A percentile compares a stretch with the other conserved stretches of the same genome.
Evolutionary conservation across 2,113 vertebrate genomes (phyloP).

Genomic region (Phasianus colchicus): DNA sequence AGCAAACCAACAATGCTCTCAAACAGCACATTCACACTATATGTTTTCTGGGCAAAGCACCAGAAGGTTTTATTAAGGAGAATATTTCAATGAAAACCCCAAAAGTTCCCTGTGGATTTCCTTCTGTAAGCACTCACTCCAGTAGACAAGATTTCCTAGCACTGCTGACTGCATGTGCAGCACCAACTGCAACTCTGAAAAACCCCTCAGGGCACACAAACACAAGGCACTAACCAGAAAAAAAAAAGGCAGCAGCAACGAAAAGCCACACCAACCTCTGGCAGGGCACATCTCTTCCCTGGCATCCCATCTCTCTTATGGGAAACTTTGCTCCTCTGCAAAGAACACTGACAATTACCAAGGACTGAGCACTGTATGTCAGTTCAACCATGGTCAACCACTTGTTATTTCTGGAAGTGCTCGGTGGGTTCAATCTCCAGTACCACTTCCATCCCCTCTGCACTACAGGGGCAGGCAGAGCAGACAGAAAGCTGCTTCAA

Average conservation of each 20-base stretch:
- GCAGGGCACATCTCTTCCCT: neutral
- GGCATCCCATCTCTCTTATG: neutral
- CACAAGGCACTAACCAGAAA: neutral
- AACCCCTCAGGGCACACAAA: conserved; percentile 1
- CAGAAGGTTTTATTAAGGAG: neutral
- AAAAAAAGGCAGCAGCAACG: neutral
- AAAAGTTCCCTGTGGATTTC: conserved; percentile 28
- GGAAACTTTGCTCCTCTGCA: neutral
- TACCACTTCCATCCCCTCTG: conserved; percentile 15
- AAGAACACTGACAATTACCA: neutral
- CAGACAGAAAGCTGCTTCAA: conserved; percentile 44
- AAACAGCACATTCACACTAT: neutral
- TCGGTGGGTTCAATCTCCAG: neutral
- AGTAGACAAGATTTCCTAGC: neutral
- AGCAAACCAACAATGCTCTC: neutral
- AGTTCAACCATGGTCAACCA: conserved; percentile 20
- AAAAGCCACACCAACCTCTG: conserved; percentile 31
- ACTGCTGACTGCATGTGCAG: neutral
- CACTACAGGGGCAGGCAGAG: conserved; percentile 17
- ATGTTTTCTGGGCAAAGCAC: neutral
- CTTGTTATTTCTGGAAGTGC: conserved; percentile 57
- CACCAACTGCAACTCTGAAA: conserved; percentile 23
- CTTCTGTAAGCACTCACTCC: conserved; percentile 34
- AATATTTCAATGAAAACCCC: conserved; percentile 22
- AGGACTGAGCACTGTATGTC: neutral